A percentile compares a stretch with the other conserved stretches of the same genome.
phyloP scores from a whole-genome alignment of 2,888 invertebrate species.

The Eupithecia insigniata region DNA sequence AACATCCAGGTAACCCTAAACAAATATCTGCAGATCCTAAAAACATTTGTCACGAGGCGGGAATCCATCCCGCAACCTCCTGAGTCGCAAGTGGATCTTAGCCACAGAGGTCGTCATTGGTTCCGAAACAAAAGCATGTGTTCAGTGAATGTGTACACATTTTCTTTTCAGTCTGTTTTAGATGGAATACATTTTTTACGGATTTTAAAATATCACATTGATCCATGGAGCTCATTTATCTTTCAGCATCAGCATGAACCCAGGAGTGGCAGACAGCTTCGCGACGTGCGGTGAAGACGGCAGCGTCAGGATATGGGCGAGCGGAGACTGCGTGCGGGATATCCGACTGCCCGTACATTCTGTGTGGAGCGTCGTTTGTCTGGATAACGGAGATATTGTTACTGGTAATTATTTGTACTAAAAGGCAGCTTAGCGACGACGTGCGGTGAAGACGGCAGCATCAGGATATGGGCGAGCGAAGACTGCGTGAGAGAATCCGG shows the following conservation, averaged over 20 bases:
- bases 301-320: constrained; percentile 91
- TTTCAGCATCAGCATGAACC: constrained; percentile 84
- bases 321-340: constrained; percentile 86
- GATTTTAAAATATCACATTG: background rate
- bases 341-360: constrained; percentile 93
- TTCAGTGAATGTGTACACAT: too few species aligned
- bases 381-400: constrained; percentile 95
- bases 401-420: constrained; percentile 84
- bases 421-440: constrained; percentile 88
- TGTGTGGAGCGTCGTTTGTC: constrained; percentile 92
- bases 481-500: constrained; percentile 87
- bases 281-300: constrained; percentile 96
- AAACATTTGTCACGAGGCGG: too few species aligned
- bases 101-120: too few species aligned
- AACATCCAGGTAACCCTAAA: too few species aligned
- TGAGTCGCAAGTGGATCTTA: too few species aligned
- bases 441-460: constrained; percentile 93
- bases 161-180: too few species aligned
- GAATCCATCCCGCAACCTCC: too few species aligned
- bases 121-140: too few species aligned
- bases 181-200: too few species aligned
- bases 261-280: constrained; percentile 85
- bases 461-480: constrained; percentile 90
- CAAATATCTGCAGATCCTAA: too few species aligned
- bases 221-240: background rate